These are phyloP conservation scores for Scolopax mira DNA, from an alignment of 2,113 vertebrate genomes.

Conservation along the genomic window DNA sequence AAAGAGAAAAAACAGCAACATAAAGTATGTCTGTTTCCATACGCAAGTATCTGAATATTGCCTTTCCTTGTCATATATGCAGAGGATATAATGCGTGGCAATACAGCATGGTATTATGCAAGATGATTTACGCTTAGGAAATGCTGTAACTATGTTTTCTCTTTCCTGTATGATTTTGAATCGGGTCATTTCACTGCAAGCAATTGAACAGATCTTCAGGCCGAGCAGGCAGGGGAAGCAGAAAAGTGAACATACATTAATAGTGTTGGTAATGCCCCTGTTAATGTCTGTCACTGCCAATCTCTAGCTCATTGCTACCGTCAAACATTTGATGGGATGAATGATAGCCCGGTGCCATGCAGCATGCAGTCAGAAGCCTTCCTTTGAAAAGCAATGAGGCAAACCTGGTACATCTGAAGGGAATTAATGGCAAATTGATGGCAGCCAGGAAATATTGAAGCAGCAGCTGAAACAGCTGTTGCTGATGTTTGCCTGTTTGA, in stretches of 20 bases:
- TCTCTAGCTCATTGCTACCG: neutral
- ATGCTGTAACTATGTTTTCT: neutral
- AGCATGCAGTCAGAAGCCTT: neutral
- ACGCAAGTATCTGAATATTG: neutral
- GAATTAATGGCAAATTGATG: neutral
- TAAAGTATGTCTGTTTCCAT: neutral
- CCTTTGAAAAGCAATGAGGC: neutral
- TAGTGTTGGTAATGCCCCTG: neutral
- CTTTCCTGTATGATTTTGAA: neutral
- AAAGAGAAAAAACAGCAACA: neutral
- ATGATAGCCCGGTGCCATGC: neutral
- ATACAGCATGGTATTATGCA: neutral
- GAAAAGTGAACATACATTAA: neutral
- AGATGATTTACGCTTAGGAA: neutral
- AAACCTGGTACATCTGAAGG: neutral
- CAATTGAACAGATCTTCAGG: neutral
- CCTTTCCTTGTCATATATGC: neutral
- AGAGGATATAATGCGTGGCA: neutral
- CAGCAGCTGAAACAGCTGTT: neutral
- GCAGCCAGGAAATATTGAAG: neutral
- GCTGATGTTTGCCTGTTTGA: neutral
- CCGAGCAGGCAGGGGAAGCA: neutral
- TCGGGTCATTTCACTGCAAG: neutral
- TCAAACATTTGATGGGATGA: neutral
- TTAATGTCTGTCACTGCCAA: neutral